Conservation (phyloP, 2,888 invertebrate species). For the Zele albiditarsus region DNA sequence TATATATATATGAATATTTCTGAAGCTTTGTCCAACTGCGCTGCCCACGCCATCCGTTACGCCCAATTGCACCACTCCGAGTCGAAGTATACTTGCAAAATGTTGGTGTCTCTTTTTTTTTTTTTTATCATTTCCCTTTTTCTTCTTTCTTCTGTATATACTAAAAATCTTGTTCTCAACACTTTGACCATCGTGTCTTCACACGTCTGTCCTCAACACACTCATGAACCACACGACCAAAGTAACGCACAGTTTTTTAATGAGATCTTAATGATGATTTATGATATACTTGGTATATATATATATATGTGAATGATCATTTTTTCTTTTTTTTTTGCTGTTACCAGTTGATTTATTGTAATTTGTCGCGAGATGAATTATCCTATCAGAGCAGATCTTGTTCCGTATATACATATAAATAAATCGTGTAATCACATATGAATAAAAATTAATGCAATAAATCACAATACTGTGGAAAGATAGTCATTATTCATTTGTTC, state of each 20-base stretch:
- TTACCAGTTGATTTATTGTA: background rate
- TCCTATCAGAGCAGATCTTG: background rate
- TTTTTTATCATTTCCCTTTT: background rate
- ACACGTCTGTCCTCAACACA: background rate
- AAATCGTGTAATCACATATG: background rate
- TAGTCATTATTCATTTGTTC: too few species aligned
- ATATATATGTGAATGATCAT: background rate
- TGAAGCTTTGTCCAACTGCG: conserved; percentile 19
- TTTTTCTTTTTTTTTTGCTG: background rate
- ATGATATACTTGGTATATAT: background rate
- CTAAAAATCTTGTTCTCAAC: background rate
- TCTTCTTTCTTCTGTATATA: background rate
- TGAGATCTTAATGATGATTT: conserved; percentile 5
- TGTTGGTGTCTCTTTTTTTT: conserved; percentile 43
- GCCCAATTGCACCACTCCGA: conserved; percentile 48
- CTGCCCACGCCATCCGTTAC: conserved; percentile 66
- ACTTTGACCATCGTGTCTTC: background rate
- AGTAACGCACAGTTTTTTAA: background rate
- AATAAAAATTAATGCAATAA: too few species aligned
- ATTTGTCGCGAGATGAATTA: background rate
- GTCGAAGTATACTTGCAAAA: conserved; percentile 28
- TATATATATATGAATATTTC: background rate
- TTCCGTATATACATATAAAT: background rate
- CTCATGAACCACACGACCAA: background rate
- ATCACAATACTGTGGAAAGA: too few species aligned